Conservation (phyloP, 1,140 invertebrate genomes). For the Dendrolimus kikuchii region DNA sequence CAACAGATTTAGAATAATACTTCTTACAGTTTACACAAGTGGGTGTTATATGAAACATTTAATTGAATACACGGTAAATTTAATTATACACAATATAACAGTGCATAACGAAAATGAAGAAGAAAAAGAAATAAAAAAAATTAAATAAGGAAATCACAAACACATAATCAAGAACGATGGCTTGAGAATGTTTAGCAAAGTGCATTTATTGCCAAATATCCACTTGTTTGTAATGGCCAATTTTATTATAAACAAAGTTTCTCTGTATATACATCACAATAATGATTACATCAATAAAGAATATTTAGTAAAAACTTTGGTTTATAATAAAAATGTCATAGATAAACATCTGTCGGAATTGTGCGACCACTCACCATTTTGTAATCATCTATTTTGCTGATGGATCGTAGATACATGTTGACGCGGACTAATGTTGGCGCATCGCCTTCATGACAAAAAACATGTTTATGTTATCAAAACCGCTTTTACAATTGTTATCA, state of each 20-base stretch:
- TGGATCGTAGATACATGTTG: conserved; percentile 96
- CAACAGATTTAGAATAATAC: conserved; percentile 7
- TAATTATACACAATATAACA: conserved; percentile 12
- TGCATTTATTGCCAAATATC: conserved; percentile 57
- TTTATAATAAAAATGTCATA: conserved; percentile 60
- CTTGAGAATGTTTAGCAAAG: conserved; percentile 56
- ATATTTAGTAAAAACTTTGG: conserved; percentile 32
- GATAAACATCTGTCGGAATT: conserved; percentile 32
- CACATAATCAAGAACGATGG: conserved; percentile 53
- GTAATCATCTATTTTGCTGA: conserved; percentile 99
- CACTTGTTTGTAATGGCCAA: conserved; percentile 34
- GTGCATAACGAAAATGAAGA: conserved; percentile 31
- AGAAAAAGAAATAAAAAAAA: conserved; percentile 27
- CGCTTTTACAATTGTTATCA: conserved; percentile 14
- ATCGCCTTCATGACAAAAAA: conserved; percentile 74
- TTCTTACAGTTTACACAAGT: conserved; percentile 11
- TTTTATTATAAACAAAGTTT: conserved; percentile 65
- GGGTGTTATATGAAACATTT: conserved; percentile 26
- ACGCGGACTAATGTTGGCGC: conserved; percentile 86
- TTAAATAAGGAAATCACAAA: conserved; percentile 33
- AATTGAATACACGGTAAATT: conserved; percentile 9
- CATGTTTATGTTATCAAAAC: conserved; percentile 31
- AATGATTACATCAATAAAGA: neutral
- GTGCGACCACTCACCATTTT: conserved; percentile 92
- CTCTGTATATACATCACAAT: neutral